phyloP scores from a whole-genome alignment of 2,797 vertebrate genomes.

The Sebastes iracundus region DNA sequence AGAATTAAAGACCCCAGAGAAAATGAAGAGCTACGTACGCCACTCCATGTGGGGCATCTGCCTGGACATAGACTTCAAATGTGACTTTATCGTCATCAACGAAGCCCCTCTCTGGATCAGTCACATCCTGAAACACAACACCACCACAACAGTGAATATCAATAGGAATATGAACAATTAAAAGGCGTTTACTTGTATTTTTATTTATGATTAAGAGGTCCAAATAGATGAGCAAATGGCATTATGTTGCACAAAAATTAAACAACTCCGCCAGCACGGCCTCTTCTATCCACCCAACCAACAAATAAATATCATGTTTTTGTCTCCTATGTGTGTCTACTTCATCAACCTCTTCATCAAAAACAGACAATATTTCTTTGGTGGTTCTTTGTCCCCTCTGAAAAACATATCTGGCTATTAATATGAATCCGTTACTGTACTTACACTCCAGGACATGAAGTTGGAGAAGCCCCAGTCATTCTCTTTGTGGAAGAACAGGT shows the following conservation, averaged over 20 bases:
- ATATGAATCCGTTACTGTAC: slow-evolving; percentile 57
- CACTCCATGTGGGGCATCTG: slow-evolving; percentile 97
- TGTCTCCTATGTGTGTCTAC: too few species aligned
- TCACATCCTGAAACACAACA: slow-evolving; percentile 90
- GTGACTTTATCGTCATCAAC: slow-evolving; percentile 98
- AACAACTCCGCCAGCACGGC: not conserved
- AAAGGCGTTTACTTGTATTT: not conserved
- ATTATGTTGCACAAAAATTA: not conserved
- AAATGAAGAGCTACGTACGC: slow-evolving; percentile 86
- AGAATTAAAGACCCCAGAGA: not conserved
- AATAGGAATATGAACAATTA: not conserved
- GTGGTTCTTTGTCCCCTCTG: not conserved
- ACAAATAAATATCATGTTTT: not conserved
- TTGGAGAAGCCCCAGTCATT: slow-evolving; percentile 99
- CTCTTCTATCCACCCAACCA: not conserved
- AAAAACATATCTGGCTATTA: not conserved
- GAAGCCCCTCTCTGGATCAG: slow-evolving; percentile 97
- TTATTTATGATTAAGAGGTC: not conserved
- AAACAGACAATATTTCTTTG: not conserved
- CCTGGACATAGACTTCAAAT: slow-evolving; percentile 98
- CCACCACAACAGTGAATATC: not conserved
- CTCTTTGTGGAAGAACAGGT: slow-evolving; percentile 99
- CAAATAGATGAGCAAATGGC: not conserved
- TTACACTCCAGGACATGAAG: slow-evolving; percentile 99
- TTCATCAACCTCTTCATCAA: not conserved